Base-by-base conservation (phyloP, 2,797 vertebrate species). In the Eidolon dupreanum region DNA sequence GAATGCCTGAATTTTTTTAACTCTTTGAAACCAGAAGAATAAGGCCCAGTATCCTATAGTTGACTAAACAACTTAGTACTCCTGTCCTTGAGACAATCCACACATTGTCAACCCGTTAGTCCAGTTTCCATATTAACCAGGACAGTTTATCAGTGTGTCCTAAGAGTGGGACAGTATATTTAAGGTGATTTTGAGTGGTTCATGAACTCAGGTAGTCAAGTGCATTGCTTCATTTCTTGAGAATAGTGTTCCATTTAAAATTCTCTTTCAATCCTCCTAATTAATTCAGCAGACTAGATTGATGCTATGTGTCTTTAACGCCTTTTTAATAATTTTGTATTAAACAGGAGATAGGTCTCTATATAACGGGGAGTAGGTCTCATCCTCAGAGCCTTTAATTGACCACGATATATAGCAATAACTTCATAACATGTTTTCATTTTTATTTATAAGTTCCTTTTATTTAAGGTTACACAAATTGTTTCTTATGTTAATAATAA, bases 171-270 rank as follows among this genome's bases (percentile, higher is more conserved):
- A 17, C 22, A 11, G 20, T 28, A 6, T 75, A 41, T 68, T 57
- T 91, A 61, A 97, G 85, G 53, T n/a, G 79, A 77, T 61, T 78
- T 57, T 10, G 46, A 79, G 63, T 36, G 38, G 68, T 84, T 91
- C 66, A 8, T 79, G 46, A 53, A 6, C 28, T 71, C 53, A 53
- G 33, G 10, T 77, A 33, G 71, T 73, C 51, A 92, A 49, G 43
- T 24, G 73, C 38, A 75, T 73, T 83, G 31, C 38, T 95, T 95
- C 13, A 46, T 63, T 95, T 88, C 88, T 71, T 93, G 79, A 94
- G 82, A 71, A 93, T 94, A 84, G 78, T n/a, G 82, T 61, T 90
- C 41, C 19, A 41, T 70, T 96, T 95, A 83, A 86, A 94, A 74
- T 86, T 93, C 74, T 88, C 83, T 93, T 93, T 95, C n/a, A 43